phyloP scores from a whole-genome alignment of 2,113 vertebrate species.

The Rhea americana region DNA sequence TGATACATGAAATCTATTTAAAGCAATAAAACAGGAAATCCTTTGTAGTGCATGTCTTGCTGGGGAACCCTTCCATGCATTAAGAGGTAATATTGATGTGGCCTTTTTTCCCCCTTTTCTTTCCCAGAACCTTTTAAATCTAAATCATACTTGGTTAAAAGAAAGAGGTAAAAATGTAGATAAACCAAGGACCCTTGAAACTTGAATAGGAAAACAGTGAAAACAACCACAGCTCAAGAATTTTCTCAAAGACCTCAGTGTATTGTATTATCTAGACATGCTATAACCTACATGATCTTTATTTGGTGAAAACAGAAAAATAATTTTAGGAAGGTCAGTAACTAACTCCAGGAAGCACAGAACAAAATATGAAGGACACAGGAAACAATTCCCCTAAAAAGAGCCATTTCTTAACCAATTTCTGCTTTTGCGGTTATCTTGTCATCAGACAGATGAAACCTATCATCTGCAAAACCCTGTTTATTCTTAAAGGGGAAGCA shows the following conservation, averaged over 20 bases:
- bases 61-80: neutral
- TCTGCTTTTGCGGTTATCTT: neutral
- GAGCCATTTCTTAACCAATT: conserved; percentile 17
- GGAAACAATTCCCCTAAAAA: neutral
- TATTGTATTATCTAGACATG: neutral
- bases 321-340: neutral
- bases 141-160: neutral
- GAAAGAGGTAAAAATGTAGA: neutral
- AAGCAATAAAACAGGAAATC: neutral
- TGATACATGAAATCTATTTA: neutral
- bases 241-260: neutral
- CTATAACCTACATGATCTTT: neutral
- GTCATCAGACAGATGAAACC: neutral
- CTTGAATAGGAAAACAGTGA: neutral
- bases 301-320: conserved; percentile 17
- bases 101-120: neutral
- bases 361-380: neutral
- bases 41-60: neutral
- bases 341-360: neutral
- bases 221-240: neutral
- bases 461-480: neutral
- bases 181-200: neutral
- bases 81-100: neutral
- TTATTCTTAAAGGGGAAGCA: neutral
- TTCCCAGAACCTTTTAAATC: neutral